Conservation (phyloP, 2,113 vertebrate species). For the Pagrus major region DNA sequence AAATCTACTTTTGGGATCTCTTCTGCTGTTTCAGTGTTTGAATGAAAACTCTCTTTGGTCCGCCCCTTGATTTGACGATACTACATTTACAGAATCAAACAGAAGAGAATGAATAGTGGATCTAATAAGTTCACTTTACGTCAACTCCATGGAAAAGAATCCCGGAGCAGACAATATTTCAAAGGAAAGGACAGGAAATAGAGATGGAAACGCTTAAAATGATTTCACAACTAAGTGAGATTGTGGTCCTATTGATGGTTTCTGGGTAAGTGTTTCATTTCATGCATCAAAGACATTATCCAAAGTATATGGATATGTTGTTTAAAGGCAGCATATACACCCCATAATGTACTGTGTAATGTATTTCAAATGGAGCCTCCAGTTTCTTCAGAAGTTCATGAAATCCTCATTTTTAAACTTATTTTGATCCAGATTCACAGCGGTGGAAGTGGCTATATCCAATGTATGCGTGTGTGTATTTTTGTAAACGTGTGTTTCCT, state of each 20-base stretch:
- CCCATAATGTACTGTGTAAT: slow-evolving; percentile 31
- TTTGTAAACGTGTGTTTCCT: slow-evolving; percentile 24
- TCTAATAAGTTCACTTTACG: not conserved
- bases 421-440: slow-evolving; percentile 33
- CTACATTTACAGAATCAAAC: not conserved
- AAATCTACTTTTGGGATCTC: not conserved
- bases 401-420: slow-evolving; percentile 44
- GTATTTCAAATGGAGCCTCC: slow-evolving; percentile 24
- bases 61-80: not conserved
- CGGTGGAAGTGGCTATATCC: not conserved
- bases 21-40: not conserved
- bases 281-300: slow-evolving; percentile 27
- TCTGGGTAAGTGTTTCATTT: slow-evolving; percentile 46
- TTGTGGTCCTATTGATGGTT: slow-evolving; percentile 1
- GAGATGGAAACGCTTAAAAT: not conserved
- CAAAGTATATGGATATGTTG: slow-evolving; percentile 17
- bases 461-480: slow-evolving; percentile 17
- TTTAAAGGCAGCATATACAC: slow-evolving; percentile 8
- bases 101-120: not conserved
- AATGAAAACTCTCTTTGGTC: not conserved
- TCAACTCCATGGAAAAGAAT: not conserved
- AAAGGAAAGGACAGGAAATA: not conserved
- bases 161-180: not conserved
- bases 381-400: slow-evolving; percentile 28
- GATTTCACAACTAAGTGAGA: slow-evolving; percentile 13